These are phyloP conservation scores for Heliocidaris tuberculata DNA, from an alignment of 35 echinoderm and acorn worm species.

Conservation along the genomic window DNA sequence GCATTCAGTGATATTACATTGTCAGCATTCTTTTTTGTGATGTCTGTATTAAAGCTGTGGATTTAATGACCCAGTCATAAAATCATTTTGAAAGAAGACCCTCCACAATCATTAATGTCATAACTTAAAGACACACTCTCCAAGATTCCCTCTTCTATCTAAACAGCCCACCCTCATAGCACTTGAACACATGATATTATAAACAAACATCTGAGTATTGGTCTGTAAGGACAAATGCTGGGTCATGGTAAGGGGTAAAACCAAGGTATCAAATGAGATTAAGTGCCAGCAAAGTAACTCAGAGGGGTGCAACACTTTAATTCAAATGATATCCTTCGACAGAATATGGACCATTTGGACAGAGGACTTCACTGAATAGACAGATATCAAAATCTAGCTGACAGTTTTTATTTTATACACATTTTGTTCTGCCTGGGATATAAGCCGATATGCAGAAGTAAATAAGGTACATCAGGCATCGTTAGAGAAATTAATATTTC, in stretches of 20 bases:
- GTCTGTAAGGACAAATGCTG: neutral
- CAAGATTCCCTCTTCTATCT: neutral
- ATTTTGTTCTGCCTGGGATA: neutral
- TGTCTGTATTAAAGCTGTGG: neutral
- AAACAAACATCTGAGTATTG: too few relatives aligned
- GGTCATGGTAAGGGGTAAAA: neutral
- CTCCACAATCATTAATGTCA: neutral
- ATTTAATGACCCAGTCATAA: neutral
- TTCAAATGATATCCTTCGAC: neutral
- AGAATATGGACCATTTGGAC: neutral
- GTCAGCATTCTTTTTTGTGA: neutral
- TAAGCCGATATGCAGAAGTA: neutral
- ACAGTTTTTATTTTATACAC: too few relatives aligned
- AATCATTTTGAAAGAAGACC: neutral
- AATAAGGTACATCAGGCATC: neutral
- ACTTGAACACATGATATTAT: neutral
- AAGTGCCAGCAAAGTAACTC: neutral
- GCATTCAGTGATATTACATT: neutral
- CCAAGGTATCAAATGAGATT: neutral
- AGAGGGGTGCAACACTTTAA: neutral
- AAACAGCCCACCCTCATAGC: neutral
- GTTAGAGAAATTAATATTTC: neutral
- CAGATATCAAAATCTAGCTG: too few relatives aligned
- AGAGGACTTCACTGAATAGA: too few relatives aligned
- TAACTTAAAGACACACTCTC: neutral